Evolutionary conservation across 2,113 vertebrate species (phyloP), one percentile per base, ranked within the genome.

Genomic region (Pedionomus torquatus): DNA sequence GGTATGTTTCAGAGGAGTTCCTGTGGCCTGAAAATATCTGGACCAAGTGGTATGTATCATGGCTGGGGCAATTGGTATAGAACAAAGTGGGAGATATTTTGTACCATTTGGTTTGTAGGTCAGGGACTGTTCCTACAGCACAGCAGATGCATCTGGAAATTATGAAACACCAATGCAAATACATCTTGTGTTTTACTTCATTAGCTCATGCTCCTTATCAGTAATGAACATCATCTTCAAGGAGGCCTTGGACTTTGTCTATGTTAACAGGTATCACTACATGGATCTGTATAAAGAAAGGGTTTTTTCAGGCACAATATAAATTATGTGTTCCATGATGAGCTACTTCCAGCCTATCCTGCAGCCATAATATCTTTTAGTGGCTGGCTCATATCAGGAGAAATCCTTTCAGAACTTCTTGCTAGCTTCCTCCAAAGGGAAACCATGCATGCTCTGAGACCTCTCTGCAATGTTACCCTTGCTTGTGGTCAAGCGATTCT

Each of bases 241-340:
- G 23, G 18, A 87, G 23, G 10, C 14, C 21, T 26, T 28, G 57
- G 43, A 20, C 21, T 83, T 83, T 49, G 26, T 44, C 35, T 68
- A 5, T 31, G 4, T 66, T 52, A 85, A 13, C 39, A 90, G 39
- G 7, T 71, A 43, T 30, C 12, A 20, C 17, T 51, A 13, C 6
- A 41, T 31, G 26, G 16, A 76, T 48, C 20, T 64, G 11, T 33
- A 18, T 2, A 60, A 31, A 17, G 33, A 64, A n/a, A 71, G 14
- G 2, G 0, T n/a, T 49, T 80, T 85, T 52, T 58, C 31, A 79
- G 63, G 10, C 0, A 4, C 37, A 58, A 6, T 23, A 33, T 30
- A 25, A 28, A 20, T 13, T 5, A 7, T 0, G 0, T 61, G 28
- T 49, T 75, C 68, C 39, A 65, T 2, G 2, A 66, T 71, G 52